These are phyloP conservation scores for Strigamia crassipes DNA, from an alignment of 2,888 invertebrate species.

Conservation along the genomic window DNA sequence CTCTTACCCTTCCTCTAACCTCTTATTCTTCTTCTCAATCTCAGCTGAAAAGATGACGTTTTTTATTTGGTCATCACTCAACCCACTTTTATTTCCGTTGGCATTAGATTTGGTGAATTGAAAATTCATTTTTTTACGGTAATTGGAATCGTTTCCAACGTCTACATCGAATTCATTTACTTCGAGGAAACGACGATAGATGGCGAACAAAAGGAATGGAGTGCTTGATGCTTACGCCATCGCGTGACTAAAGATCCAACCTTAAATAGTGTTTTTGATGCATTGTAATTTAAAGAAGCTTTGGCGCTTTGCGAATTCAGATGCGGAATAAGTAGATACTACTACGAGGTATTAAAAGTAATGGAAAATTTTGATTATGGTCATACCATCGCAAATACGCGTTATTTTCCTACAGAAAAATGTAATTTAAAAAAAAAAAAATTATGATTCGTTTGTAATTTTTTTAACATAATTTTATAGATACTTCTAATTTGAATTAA, in stretches of 20 bases:
- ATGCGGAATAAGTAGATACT: too few relatives aligned
- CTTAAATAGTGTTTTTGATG: not conserved
- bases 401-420: too few relatives aligned
- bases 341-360: too few relatives aligned
- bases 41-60: conserved; percentile 24
- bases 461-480: too few relatives aligned
- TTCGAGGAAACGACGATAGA: not conserved
- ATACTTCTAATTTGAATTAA: too few relatives aligned
- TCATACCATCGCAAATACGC: too few relatives aligned
- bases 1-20: not conserved
- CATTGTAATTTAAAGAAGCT: not conserved
- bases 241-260: not conserved
- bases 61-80: conserved; percentile 35
- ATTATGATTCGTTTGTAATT: too few relatives aligned
- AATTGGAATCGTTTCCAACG: conserved; percentile 4
- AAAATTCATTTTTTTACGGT: conserved; percentile 33
- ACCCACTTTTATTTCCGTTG: conserved; percentile 24
- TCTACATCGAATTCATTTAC: not conserved
- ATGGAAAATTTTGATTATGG: not conserved
- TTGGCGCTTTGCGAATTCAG: not conserved
- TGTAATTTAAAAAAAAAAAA: too few relatives aligned
- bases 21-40: not conserved
- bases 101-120: conserved; percentile 32
- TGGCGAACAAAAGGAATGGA: not conserved
- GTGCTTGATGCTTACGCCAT: not conserved